phyloP scores from a whole-genome alignment of 2,113 vertebrate species.

The Sinocyclocheilus grahami region DNA sequence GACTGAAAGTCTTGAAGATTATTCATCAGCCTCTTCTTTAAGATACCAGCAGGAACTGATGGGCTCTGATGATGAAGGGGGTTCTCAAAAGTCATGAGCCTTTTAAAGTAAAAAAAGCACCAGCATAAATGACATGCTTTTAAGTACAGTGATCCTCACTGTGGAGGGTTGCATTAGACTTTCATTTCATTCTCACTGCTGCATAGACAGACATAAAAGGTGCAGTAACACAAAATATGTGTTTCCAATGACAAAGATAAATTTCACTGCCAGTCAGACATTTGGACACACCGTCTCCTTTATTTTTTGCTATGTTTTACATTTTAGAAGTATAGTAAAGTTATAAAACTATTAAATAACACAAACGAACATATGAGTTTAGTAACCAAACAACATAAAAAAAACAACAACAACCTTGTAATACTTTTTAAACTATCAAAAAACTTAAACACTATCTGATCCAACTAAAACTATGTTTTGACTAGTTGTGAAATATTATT shows the following conservation, averaged over 20 bases:
- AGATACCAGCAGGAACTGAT: conserved; percentile 8
- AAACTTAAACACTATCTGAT: too few species aligned
- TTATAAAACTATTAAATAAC: too few species aligned
- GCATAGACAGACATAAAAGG: background rate
- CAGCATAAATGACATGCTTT: background rate
- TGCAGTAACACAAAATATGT: background rate
- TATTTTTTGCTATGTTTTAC: background rate
- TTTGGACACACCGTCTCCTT: background rate
- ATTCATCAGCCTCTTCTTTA: conserved; percentile 15
- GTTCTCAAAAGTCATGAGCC: background rate
- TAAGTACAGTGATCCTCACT: background rate
- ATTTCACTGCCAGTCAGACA: background rate
- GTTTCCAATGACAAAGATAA: background rate
- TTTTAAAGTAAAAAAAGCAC: background rate
- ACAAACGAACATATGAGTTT: too few species aligned
- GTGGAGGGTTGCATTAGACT: background rate
- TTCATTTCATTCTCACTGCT: background rate
- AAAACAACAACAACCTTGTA: too few species aligned
- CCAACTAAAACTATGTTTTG: too few species aligned
- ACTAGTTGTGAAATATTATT: too few species aligned
- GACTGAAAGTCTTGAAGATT: background rate
- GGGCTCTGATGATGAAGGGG: conserved; percentile 2
- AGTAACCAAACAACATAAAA: too few species aligned
- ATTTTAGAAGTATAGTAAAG: background rate
- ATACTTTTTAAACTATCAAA: too few species aligned